Evolutionary conservation across 37 sponge, comb jelly and placozoan genomes (phyloP).

Genomic region (Aphrocallistes beatrix): DNA sequence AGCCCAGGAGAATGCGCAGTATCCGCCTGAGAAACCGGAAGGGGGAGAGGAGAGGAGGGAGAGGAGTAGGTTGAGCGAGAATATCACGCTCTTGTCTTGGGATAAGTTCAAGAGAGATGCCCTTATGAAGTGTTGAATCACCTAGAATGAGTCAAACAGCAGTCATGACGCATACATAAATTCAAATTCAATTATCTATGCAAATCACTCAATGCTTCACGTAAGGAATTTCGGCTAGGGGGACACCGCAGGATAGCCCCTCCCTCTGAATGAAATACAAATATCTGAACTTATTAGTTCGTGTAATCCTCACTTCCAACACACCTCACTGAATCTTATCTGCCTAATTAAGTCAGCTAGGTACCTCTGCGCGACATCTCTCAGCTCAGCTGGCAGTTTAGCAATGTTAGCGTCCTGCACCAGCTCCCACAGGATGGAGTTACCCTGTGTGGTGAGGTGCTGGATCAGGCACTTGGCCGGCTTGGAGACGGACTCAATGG

Average conservation of each 20-base stretch:
- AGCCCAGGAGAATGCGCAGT: conserved; percentile 1
- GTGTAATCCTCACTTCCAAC: no score
- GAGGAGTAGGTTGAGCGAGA: not conserved
- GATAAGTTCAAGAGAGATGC: not conserved
- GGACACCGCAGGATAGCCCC: no score
- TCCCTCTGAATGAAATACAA: no score
- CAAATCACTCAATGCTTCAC: no score
- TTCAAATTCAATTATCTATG: no score
- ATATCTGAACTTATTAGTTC: no score
- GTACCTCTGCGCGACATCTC: not conserved
- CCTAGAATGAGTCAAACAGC: no score
- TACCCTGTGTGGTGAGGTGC: not conserved
- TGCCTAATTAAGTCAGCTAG: not conserved
- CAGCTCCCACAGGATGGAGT: not conserved
- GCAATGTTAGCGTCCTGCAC: not conserved
- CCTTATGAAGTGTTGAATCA: not conserved
- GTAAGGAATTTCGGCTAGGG: no score
- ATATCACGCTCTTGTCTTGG: conserved; percentile 6
- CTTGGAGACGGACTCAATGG: not conserved
- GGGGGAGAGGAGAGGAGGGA: conserved; percentile 5
- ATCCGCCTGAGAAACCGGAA: not conserved
- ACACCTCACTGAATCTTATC: not conserved
- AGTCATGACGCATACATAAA: no score
- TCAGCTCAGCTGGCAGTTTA: not conserved
- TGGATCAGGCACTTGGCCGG: not conserved